Evolutionary conservation across 2,888 invertebrate species (phyloP), one percentile per base, ranked within the genome.

Genomic region (Drosophila affinis): DNA sequence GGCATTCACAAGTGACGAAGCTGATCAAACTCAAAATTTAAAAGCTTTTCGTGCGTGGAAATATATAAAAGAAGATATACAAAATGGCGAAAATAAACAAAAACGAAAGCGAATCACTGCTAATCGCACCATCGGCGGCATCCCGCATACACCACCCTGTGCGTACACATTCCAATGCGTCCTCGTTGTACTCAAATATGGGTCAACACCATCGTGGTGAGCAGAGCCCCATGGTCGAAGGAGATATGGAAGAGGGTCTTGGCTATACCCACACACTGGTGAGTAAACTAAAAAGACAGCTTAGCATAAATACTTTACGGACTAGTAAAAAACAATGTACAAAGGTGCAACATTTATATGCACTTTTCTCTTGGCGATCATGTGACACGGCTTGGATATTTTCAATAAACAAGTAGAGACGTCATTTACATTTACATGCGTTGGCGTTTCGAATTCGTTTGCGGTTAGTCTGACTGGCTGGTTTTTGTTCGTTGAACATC

Each of bases 201-300:
- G 79, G 77, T 53, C 81, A 78, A 24, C 53, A 73, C 12, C 46
- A 75, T 10, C 56, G 68, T 68, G 44, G 71, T 39, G 58, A 54
- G 12, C 63, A 60, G 3, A 67, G 65, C 17, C 71, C 65, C 2
- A 18, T 71, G 45, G 60, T 59, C 53, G 75, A 78, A 14, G 77
- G 74, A 3, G 87, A 87, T 10, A 77, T 77, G n/a, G 91, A 91
- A 34, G 90, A 82, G 46, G 92, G 91, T 3, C 79, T 91, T 34
- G 91, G 91, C 61, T 91, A 90, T 53, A 89, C 89, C 6, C 91
- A 91, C 67, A 91, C 91, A 3, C 81, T 91, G 82, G 90, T 90
- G 68, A 90, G 90, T 88, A 5, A 6, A 9, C 18, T 17, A 3
- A 21, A 32, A 18, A 9, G 6, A 46, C 18, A 18, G 9, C 10